phyloP scores from a whole-genome alignment of 2,888 invertebrate genomes.

The Melanophora roralis region DNA sequence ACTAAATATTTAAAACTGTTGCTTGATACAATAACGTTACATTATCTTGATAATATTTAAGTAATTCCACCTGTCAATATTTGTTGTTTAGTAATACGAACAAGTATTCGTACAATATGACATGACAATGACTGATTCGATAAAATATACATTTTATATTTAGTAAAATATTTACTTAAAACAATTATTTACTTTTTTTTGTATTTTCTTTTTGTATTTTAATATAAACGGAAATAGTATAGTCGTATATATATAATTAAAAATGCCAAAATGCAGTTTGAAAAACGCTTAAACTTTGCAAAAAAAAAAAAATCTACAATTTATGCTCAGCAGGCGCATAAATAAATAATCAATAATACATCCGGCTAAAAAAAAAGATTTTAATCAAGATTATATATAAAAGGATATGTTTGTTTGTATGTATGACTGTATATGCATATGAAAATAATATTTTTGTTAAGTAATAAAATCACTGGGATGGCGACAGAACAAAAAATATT shows the following conservation, averaged over 20 bases:
- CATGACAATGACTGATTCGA: constrained; percentile 37
- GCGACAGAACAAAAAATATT: too few species aligned
- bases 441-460: too few species aligned
- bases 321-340: constrained; percentile 44
- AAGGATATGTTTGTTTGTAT: background rate
- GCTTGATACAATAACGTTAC: too few species aligned
- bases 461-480: too few species aligned
- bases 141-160: constrained; percentile 43
- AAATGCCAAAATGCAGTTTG: constrained; percentile 49
- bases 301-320: background rate
- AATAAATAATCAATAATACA: constrained; percentile 44
- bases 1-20: background rate
- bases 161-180: background rate
- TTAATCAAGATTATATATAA: constrained; percentile 8
- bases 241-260: constrained; percentile 27
- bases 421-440: background rate
- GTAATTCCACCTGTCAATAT: constrained; percentile 43
- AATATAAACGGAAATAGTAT: constrained; percentile 35
- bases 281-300: background rate
- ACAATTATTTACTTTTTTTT: background rate
- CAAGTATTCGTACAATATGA: constrained; percentile 7
- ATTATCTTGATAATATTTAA: constrained; percentile 19
- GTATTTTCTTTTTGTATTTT: background rate
- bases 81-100: background rate
- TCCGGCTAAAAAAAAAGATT: constrained; percentile 35